Conservation (phyloP, 1,140 invertebrate genomes). For the Reticulitermes speratus region DNA sequence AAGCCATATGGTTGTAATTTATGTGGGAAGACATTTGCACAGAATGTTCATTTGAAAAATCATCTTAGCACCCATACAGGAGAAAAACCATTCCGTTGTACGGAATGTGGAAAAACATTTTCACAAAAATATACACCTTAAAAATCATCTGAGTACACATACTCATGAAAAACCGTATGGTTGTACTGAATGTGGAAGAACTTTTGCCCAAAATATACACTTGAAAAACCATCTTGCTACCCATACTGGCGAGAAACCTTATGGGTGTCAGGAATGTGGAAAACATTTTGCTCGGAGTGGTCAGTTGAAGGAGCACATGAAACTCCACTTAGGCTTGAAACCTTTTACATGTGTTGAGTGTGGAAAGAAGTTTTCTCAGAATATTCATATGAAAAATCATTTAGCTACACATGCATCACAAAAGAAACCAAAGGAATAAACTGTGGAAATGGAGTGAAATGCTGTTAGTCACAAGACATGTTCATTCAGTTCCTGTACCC, state of each 20-base stretch:
- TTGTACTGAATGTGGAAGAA: slow-evolving; percentile 2
- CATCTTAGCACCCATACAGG: slow-evolving; percentile 19
- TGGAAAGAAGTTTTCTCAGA: slow-evolving; percentile 21
- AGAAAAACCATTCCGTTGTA: slow-evolving; percentile 17
- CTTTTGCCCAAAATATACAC: not conserved
- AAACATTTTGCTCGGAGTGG: not conserved
- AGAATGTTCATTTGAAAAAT: slow-evolving; percentile 3
- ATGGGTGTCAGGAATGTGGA: not conserved
- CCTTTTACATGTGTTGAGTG: slow-evolving; percentile 28
- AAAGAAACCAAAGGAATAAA: not conserved
- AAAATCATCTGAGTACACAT: slow-evolving; percentile 21
- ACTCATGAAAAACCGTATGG: not conserved
- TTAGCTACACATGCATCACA: not conserved
- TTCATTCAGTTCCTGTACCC: no score
- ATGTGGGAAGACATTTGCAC: slow-evolving; percentile 6
- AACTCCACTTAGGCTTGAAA: slow-evolving; percentile 27
- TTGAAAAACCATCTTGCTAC: not conserved
- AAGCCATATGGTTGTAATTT: slow-evolving; percentile 19
- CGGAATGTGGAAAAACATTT: slow-evolving; percentile 1
- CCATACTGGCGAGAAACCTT: slow-evolving; percentile 24
- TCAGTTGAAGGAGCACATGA: slow-evolving; percentile 22
- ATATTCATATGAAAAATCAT: slow-evolving; percentile 40
- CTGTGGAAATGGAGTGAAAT: not conserved
- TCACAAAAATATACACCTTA: not conserved
- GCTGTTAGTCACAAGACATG: no score